Base-by-base conservation (phyloP, 2,113 vertebrate species). In the Lasiurus borealis region DNA sequence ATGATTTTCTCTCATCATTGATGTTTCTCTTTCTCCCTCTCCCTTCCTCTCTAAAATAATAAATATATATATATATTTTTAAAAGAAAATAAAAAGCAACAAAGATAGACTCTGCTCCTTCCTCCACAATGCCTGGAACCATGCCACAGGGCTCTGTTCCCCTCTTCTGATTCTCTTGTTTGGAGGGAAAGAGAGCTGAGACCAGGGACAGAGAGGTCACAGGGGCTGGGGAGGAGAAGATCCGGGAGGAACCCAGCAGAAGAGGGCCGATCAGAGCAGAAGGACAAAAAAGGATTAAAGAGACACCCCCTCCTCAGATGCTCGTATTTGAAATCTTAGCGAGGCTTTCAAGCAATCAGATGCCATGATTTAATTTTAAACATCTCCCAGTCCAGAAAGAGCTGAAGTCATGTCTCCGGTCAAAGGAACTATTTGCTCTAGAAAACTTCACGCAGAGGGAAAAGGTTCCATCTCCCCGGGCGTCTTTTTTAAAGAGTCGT, bases 351-450 rank as follows among this genome's bases (percentile, higher is more conserved):
- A 93, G 84, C 91, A 91, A 94, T 95, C 92, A 73, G 52, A 76
- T 93, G 84, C 57, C 76, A 69, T 25, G 64, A 89, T 66, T 95
- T 95, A 72, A 90, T 96, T 95, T 95, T 95, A 76, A 95, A 85
- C 21, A 85, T 73, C 96, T 96, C 92, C 94, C 66, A 72, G 52
- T 92, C 85, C 90, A 94, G 82, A 91, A 90, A 90, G 85, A 59
- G 5, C 88, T 44, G 5, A 89, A 89, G 90, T 88, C 85, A 88
- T 25, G 44, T 93, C 85, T 86, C 80, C 88, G 91, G 93, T 96
- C 94, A 97, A 52, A 44, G 21, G 71, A 93, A 96, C 77, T 95
- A 81, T 97, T 93, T 95, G 95, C 93, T 95, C 82, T 54, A 87
- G 96, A 86, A 94, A 90, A 91, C 90, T 92, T 89, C 88, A 90